phyloP scores from a whole-genome alignment of 2,888 invertebrate species.

The Drymonia ruficornis region DNA sequence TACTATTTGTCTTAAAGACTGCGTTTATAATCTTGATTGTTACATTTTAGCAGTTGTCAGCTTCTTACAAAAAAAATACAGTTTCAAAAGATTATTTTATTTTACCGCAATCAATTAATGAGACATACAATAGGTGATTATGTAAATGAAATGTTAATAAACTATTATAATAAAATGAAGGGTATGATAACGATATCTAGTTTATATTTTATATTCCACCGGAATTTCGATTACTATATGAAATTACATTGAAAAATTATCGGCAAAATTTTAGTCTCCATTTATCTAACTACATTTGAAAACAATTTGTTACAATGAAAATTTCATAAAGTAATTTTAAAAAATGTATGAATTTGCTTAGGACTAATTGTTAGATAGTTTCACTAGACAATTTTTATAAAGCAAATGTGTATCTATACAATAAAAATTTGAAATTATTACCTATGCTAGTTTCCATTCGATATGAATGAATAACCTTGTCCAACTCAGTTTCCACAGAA shows the following conservation, averaged over 20 bases:
- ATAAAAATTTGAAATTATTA: constrained; percentile 62
- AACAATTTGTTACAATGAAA: constrained; percentile 20
- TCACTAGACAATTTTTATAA: constrained; percentile 75
- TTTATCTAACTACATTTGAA: background rate
- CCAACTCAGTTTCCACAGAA: background rate
- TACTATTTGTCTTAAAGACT: background rate
- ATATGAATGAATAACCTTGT: background rate
- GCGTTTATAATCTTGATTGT: background rate
- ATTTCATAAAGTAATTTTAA: constrained; percentile 38
- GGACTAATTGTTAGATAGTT: constrained; percentile 69
- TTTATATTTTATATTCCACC: constrained; percentile 41
- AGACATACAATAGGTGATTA: constrained; percentile 11
- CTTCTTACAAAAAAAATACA: background rate
- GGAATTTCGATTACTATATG: constrained; percentile 32
- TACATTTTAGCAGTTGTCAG: background rate
- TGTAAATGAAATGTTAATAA: constrained; percentile 33
- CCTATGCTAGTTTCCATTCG: constrained; percentile 5
- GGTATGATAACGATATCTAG: constrained; percentile 32
- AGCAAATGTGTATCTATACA: constrained; percentile 72
- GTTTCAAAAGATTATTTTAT: background rate
- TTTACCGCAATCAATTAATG: background rate
- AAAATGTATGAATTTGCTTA: constrained; percentile 57
- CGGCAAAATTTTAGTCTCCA: background rate
- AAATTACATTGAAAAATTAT: constrained; percentile 13
- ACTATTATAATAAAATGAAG: constrained; percentile 32